Base-by-base conservation (phyloP, 2,113 vertebrate genomes). In the Dendrocopos noguchii region DNA sequence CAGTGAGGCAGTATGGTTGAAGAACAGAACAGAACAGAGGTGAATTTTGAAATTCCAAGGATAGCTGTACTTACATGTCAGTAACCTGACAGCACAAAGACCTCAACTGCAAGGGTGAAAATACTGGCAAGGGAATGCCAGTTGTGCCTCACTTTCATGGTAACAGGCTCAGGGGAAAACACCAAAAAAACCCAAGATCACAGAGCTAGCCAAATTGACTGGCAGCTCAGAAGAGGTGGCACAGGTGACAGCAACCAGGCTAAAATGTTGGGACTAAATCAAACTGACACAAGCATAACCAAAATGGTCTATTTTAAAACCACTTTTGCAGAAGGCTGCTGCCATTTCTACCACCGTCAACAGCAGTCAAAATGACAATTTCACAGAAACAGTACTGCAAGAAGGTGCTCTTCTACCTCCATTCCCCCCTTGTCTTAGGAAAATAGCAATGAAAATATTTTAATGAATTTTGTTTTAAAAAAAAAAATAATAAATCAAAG, bases 301-400 rank as follows among this genome's bases (percentile, higher is more conserved):
- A 90, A 88, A 92, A 28, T 64, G 68, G 64, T 74, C 89, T 95
- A 93, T 95, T 93, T 96, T 94, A 94, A 94, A 92, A 96, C 33
- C 47, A 53, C 84, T 92, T 92, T 80, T 88, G 59, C 77, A 88
- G 86, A 88, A 91, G 78, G 46, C 84, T 88, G 60, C 80, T 94
- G 84, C 95, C 92, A 82, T 87, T 84, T 91, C 87, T 74, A 67
- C 84, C 71, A 66, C 66, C 36, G 59, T 65, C 59, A 84, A 74
- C 70, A 70, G 74, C 78, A 95, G 95, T 89, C 92, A 93, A 94
- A 0, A 50, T 80, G 84, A 71, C 63, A 92, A 70, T 90, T 93
- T 91, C 59, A 75, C 7, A 6, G 55, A 91, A 59, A 76, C 36
- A 39, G 21, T 33, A 67, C 3, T 81, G 64, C 12, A 2, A 33